Percentiles rank a stretch among this genome's conserved stretches.
phyloP scores from a whole-genome alignment of 2,797 vertebrate genomes.

The Chloroceryle inda region DNA sequence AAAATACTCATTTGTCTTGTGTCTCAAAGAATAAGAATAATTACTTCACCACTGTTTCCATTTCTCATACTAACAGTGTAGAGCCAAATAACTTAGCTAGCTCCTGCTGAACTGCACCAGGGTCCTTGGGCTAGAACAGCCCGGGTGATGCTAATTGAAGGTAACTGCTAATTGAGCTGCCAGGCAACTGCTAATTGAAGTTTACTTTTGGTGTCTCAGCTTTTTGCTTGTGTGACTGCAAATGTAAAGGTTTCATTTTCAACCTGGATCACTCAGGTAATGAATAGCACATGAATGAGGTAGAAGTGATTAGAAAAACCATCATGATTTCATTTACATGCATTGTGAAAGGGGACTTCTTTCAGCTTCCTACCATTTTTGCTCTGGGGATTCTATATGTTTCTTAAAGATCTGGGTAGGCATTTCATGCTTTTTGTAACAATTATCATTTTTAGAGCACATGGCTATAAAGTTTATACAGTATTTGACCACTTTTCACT shows the following conservation, averaged over 20 bases:
- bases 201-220: background rate
- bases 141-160: background rate
- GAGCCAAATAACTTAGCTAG: background rate
- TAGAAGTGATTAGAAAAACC: background rate
- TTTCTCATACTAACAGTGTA: constrained; percentile 34
- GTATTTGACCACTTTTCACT: background rate
- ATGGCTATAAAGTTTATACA: background rate
- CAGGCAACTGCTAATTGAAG: constrained; percentile 39
- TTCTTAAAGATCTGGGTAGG: background rate
- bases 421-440: background rate
- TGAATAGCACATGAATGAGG: background rate
- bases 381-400: background rate
- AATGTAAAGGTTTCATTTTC: constrained; percentile 32
- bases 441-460: background rate
- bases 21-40: constrained; percentile 50
- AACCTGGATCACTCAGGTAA: background rate
- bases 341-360: background rate
- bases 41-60: constrained; percentile 53
- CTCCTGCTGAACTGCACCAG: background rate
- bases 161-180: constrained; percentile 38
- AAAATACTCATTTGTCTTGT: constrained; percentile 70
- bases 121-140: background rate
- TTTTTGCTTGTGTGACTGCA: background rate
- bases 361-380: background rate
- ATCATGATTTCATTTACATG: background rate